Conservation (phyloP, 35 echinoderm and acorn worm genomes). For the Ophiothrix spiculata region DNA sequence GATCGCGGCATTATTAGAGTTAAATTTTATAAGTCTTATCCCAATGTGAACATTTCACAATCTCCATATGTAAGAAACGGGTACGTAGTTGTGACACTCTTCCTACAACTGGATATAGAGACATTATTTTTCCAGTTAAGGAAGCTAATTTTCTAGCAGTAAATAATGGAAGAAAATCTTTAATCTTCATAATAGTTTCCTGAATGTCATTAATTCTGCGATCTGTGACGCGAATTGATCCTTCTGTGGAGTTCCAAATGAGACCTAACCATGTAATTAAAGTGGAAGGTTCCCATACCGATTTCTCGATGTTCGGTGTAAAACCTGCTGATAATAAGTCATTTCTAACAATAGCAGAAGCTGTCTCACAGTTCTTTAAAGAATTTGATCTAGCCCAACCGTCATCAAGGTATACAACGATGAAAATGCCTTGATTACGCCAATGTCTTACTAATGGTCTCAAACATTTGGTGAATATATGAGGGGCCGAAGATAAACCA, state of each 20-base stretch:
- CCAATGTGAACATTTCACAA: conserved; percentile 22
- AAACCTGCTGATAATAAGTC: conserved; percentile 29
- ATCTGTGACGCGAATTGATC: not conserved
- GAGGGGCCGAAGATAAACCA: conserved; percentile 35
- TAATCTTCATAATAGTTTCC: not conserved
- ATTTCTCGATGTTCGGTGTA: conserved; percentile 24
- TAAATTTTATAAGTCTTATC: not conserved
- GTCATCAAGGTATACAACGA: conserved; percentile 43
- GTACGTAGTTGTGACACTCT: conserved; percentile 4
- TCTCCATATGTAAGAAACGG: conserved; percentile 24
- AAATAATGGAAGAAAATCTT: not conserved
- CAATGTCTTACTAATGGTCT: conserved; percentile 14
- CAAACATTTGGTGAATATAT: conserved; percentile 15
- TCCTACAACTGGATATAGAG: conserved; percentile 5
- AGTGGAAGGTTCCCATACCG: not conserved
- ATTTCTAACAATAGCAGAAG: not conserved
- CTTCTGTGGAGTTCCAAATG: not conserved
- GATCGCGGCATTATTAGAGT: not conserved
- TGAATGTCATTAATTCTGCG: not conserved
- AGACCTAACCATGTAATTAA: conserved; percentile 23
- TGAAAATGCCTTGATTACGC: conserved; percentile 26
- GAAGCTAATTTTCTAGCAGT: conserved; percentile 26
- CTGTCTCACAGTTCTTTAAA: not conserved
- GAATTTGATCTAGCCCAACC: not conserved
- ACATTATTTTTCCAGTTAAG: conserved; percentile 21